phyloP scores from a whole-genome alignment of 2,797 vertebrate species.

The Fundulus diaphanus region DNA sequence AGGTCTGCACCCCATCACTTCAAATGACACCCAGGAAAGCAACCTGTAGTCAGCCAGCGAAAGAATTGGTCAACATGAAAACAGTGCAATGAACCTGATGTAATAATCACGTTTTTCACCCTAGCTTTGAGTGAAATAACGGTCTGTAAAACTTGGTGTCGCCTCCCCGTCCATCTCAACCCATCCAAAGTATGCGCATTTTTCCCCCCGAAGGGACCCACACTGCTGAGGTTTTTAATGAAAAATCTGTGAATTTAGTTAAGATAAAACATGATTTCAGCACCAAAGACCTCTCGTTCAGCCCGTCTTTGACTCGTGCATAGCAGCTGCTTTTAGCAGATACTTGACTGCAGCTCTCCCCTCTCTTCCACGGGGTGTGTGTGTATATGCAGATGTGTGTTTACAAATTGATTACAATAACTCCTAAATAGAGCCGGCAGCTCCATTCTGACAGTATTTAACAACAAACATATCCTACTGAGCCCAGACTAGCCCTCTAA shows the following conservation, averaged over 20 bases:
- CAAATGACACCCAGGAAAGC: constrained; percentile 85
- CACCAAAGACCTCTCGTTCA: neutral
- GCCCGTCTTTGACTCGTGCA: neutral
- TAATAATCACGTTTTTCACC: constrained; percentile 22
- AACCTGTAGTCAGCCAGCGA: constrained; percentile 85
- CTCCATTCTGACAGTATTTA: neutral
- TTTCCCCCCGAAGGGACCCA: neutral
- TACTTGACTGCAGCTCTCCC: neutral
- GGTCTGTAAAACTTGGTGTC: constrained; percentile 60
- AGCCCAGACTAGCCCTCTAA: neutral
- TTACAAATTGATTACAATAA: neutral
- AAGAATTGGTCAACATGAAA: constrained; percentile 23
- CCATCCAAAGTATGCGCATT: neutral
- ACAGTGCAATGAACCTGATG: constrained; percentile 51
- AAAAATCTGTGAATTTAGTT: neutral
- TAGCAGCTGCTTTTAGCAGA: neutral
- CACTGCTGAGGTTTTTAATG: neutral
- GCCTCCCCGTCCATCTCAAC: neutral
- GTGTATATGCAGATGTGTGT: neutral
- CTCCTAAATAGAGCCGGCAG: neutral
- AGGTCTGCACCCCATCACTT: constrained; percentile 91
- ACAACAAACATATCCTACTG: neutral
- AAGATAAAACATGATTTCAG: neutral
- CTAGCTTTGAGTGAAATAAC: constrained; percentile 64
- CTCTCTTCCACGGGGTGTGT: neutral